Percentiles rank a stretch among this genome's conserved stretches.
Evolutionary conservation across 2,113 vertebrate genomes (phyloP).

Genomic region (Forbesichthys agassizii): DNA sequence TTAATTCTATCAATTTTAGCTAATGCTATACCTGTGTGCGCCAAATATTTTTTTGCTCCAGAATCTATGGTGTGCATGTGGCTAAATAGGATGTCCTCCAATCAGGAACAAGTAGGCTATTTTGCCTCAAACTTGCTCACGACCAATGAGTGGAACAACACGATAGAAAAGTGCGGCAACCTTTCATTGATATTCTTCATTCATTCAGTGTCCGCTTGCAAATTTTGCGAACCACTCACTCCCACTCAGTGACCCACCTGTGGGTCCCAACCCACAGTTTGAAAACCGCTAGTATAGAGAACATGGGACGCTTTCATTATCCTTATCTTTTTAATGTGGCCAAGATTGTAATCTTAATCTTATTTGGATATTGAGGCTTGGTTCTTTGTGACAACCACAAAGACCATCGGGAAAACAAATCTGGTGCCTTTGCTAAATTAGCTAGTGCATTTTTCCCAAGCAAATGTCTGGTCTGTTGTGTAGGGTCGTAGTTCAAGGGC

Average conservation of each 20-base stretch:
- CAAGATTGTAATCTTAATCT: conserved; percentile 70
- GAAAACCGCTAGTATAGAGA: conserved; percentile 1
- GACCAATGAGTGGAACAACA: too few relatives aligned
- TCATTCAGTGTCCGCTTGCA: too few relatives aligned
- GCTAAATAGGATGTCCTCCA: too few relatives aligned
- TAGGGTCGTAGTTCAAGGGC: conserved; percentile 36
- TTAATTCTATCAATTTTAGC: neutral
- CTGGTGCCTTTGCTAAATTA: conserved; percentile 4
- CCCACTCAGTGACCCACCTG: too few relatives aligned
- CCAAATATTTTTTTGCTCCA: too few relatives aligned
- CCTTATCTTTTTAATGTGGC: conserved; percentile 52
- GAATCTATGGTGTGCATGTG: too few relatives aligned
- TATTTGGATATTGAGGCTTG: conserved; percentile 64
- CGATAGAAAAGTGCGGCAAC: neutral
- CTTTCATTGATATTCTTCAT: too few relatives aligned
- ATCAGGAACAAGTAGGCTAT: too few relatives aligned
- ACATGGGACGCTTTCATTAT: conserved; percentile 52
- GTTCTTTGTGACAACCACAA: conserved; percentile 38
- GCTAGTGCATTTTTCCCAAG: neutral
- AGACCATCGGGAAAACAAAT: conserved; percentile 34
- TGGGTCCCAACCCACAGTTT: too few relatives aligned
- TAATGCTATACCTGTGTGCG: too few relatives aligned
- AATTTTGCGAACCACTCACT: too few relatives aligned
- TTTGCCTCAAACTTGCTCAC: too few relatives aligned
- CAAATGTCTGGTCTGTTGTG: conserved; percentile 10